These are phyloP conservation scores for Xestia sexstrigata DNA, from an alignment of 2,888 invertebrate species.

Conservation along the genomic window DNA sequence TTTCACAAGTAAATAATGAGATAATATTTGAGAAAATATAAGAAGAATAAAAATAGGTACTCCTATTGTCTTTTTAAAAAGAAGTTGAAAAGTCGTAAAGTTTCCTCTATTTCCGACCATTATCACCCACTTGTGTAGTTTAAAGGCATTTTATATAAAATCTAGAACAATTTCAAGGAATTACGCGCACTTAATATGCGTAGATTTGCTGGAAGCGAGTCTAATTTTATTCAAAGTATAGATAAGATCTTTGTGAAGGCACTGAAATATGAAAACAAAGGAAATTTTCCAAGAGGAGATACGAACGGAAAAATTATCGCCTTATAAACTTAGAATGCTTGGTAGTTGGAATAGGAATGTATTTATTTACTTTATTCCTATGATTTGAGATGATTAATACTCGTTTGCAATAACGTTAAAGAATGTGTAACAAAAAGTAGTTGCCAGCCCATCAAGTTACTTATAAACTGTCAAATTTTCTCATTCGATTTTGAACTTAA, in stretches of 20 bases:
- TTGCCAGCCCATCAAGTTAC: too few species aligned
- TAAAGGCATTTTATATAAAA: conserved; percentile 23
- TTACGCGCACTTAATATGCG: conserved; percentile 22
- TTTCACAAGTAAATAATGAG: too few species aligned
- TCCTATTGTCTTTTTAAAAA: too few species aligned
- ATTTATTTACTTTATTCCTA: background rate
- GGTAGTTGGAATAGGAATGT: background rate
- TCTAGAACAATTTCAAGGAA: conserved; percentile 23
- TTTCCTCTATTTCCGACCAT: background rate
- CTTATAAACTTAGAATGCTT: conserved; percentile 1
- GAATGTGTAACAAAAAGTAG: background rate
- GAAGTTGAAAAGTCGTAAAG: too few species aligned
- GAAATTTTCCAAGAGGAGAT: background rate
- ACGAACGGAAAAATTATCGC: background rate
- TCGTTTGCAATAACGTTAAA: background rate
- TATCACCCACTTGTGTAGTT: conserved; percentile 5
- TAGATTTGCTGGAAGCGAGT: conserved; percentile 12
- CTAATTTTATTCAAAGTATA: conserved; percentile 49
- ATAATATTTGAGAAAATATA: too few species aligned
- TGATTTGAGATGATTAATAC: background rate
- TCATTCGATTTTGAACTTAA: too few species aligned
- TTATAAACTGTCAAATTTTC: too few species aligned
- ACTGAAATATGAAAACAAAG: conserved; percentile 42
- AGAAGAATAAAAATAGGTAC: too few species aligned
- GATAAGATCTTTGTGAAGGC: conserved; percentile 25